A percentile compares a stretch with the other conserved stretches of the same genome.
phyloP scores from a whole-genome alignment of 2,113 vertebrate species.

The Corythornis madagascariensis region DNA sequence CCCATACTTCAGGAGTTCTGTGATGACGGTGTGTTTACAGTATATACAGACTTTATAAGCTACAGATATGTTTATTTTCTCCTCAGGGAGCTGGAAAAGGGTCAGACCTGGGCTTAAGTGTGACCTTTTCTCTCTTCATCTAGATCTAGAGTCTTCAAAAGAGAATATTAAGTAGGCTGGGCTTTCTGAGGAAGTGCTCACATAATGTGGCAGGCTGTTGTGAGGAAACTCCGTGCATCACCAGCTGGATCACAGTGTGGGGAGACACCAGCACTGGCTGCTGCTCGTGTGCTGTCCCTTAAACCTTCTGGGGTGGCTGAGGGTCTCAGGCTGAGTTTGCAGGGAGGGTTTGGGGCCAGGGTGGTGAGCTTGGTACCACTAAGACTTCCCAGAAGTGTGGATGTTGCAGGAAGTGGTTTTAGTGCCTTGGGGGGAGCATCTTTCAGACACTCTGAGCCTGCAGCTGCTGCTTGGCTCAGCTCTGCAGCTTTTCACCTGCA shows the following conservation, averaged over 20 bases:
- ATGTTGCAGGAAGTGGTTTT: background rate
- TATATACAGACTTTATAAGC: background rate
- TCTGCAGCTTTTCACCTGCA: background rate
- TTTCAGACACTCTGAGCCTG: background rate
- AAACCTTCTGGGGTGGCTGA: background rate
- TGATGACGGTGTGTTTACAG: background rate
- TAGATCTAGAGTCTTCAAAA: rapidly evolving
- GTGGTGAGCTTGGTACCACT: background rate
- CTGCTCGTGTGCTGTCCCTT: background rate
- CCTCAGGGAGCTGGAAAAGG: background rate
- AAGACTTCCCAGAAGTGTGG: background rate
- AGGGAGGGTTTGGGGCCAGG: background rate
- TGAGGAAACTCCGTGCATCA: background rate
- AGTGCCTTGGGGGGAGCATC: background rate
- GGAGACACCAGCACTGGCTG: background rate
- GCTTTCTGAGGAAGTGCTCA: background rate
- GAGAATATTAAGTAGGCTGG: rapidly evolving
- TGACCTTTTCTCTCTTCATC: background rate
- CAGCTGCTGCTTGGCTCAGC: background rate
- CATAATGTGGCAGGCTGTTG: background rate
- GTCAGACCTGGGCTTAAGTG: background rate
- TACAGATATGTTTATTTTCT: background rate
- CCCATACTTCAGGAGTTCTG: rapidly evolving
- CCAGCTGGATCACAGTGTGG: too few species aligned
- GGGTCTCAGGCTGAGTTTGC: background rate